Percentiles rank a stretch among this genome's conserved stretches.
Evolutionary conservation across 30 jellyfish, hydroid and myxozoan species (phyloP).

Genomic region (Nemopilema nomurai): DNA sequence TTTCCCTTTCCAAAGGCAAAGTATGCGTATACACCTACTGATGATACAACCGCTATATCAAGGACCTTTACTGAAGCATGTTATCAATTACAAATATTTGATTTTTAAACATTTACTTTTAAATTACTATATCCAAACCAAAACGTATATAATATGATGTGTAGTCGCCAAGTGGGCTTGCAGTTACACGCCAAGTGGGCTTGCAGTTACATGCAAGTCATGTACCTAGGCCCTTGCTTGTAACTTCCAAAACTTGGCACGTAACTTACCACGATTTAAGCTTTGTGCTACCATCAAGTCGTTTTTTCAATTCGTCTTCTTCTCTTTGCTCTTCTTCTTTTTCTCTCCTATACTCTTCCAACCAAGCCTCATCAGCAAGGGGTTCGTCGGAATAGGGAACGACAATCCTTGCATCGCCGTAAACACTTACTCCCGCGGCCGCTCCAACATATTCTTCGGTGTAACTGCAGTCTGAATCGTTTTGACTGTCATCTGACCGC

Average conservation of each 20-base stretch:
- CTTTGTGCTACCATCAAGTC: conserved; percentile 8
- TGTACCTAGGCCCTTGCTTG: neutral
- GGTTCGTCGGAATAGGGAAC: conserved; percentile 1
- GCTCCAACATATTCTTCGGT: conserved; percentile 1
- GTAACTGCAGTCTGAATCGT: neutral
- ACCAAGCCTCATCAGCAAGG: neutral
- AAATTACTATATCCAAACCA: no score
- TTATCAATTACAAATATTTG: no score
- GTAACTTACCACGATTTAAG: conserved; percentile 3
- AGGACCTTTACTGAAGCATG: no score
- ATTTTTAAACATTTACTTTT: no score
- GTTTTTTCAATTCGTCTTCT: neutral
- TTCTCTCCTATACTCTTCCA: neutral
- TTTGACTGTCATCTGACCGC: conserved; percentile 5
- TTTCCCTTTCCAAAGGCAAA: no score
- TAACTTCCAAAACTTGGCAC: neutral
- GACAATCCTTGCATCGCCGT: neutral
- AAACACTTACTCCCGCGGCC: neutral
- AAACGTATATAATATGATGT: no score
- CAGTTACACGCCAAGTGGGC: no score
- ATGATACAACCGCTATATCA: no score
- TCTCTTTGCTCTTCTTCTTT: conserved; percentile 4
- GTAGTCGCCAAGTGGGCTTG: no score
- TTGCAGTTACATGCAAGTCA: neutral
- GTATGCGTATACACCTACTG: no score